Conservation (phyloP, 2,888 invertebrate genomes). For the Melipona bicolor region DNA sequence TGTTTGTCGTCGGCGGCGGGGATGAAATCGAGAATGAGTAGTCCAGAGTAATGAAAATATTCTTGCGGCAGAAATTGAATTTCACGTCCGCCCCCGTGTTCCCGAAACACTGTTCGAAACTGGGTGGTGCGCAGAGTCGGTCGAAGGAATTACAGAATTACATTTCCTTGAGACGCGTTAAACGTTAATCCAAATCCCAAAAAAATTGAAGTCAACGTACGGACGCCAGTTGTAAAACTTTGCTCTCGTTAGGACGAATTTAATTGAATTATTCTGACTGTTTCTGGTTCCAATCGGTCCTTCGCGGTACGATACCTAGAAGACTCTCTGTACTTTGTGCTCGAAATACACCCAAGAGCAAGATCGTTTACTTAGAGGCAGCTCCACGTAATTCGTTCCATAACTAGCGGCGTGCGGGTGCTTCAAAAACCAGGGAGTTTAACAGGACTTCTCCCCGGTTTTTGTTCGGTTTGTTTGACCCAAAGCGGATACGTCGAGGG, state of each 20-base stretch:
- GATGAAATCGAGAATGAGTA: neutral
- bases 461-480: conserved; percentile 10
- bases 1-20: neutral
- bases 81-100: neutral
- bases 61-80: conserved; percentile 14
- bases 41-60: conserved; percentile 3
- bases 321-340: neutral
- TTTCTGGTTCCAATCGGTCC: neutral
- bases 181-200: too few species aligned
- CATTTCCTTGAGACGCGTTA: too few species aligned
- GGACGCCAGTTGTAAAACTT: too few species aligned
- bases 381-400: conserved; percentile 21
- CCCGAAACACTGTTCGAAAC: neutral
- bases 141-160: neutral
- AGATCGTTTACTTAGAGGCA: conserved; percentile 24
- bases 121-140: neutral
- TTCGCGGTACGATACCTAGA: neutral
- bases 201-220: too few species aligned
- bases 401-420: neutral
- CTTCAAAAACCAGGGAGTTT: conserved; percentile 13
- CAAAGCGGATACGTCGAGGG: neutral
- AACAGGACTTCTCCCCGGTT: neutral
- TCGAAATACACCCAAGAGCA: neutral
- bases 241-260: neutral
- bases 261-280: neutral